Base-by-base conservation (phyloP, 2,797 vertebrate species). In the Hoplostethus atlanticus region DNA sequence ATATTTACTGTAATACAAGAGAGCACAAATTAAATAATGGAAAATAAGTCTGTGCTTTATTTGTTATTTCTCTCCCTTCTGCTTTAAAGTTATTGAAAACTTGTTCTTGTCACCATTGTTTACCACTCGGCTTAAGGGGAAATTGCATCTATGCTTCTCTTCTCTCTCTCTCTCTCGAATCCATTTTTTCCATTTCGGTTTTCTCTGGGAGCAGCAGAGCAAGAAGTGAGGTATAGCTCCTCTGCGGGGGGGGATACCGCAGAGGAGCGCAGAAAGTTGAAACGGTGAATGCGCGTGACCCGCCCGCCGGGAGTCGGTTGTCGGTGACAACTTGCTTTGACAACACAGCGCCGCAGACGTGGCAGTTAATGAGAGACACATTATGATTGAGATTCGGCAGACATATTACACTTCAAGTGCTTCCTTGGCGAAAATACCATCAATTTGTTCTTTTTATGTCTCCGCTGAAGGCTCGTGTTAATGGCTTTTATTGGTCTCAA, bases 1-100 rank as follows among this genome's bases (percentile, higher is more conserved):
- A 68, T 81, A 71, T 90, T 90, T 88, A 53, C 61, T 77, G 61
- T 80, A 76, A 84, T 46, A 67, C 66, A 64, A 70, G 11, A 4
- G 28, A 73, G 58, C 60, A 53, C 47, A 80, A 76, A 81, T 87
- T 74, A 80, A 85, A 87, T 85, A 67, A 84, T 61, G 53, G 68
- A 73, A 80, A 85, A 83, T 73, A 76, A 80, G 44, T 47, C 55
- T 6, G 2, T 4, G 25, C 63, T 79, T 67, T 85, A 79, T 88
- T 81, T 78, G 72, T 71, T 84, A 68, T 79, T 76, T 71, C 59
- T 80, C 63, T 71, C 48, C 48, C 15, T 53, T 80, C 56, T 63
- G 56, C 47, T 86, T 59, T 63, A 71, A 83, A 83, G 68, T 82
- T 86, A 76, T 76, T 83, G 78, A 86, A 83, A 83, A 83, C 78